Evolutionary conservation across 2,113 vertebrate species (phyloP).

Genomic region (Corydoras maculifer): DNA sequence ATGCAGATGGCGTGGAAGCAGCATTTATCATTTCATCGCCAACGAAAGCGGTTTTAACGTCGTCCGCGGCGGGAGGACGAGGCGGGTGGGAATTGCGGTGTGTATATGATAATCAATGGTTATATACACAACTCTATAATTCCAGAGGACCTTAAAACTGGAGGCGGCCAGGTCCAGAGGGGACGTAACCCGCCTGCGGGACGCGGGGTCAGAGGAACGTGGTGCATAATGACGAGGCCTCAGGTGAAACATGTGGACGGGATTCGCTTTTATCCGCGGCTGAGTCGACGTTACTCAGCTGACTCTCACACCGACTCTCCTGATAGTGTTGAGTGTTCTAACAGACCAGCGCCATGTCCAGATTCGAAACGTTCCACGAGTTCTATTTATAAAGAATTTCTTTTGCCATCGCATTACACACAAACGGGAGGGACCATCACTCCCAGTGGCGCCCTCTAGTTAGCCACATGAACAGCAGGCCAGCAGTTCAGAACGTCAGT

Average conservation of each 20-base stretch:
- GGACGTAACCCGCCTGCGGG: not conserved
- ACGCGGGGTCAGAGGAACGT: slow-evolving; percentile 1
- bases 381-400: slow-evolving; percentile 22
- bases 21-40: slow-evolving; percentile 30
- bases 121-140: too few relatives aligned
- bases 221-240: slow-evolving; percentile 32
- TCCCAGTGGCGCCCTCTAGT: too few relatives aligned
- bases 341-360: slow-evolving; percentile 32
- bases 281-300: slow-evolving; percentile 34
- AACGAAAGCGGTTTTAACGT: slow-evolving; percentile 1
- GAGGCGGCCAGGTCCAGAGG: not conserved
- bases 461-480: too few relatives aligned
- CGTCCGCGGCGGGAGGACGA: not conserved
- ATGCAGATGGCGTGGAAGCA: slow-evolving; percentile 20
- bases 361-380: slow-evolving; percentile 15
- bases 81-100: not conserved
- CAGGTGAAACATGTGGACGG: slow-evolving; percentile 36
- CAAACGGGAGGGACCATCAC: slow-evolving; percentile 3
- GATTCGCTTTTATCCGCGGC: slow-evolving; percentile 35
- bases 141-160: too few relatives aligned
- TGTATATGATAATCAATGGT: too few relatives aligned
- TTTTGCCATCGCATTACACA: slow-evolving; percentile 15
- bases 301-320: slow-evolving; percentile 14
- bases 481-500: too few relatives aligned
- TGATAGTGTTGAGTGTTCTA: slow-evolving; percentile 31